Base-by-base conservation (phyloP, 2,797 vertebrate genomes). In the Lates japonicus region DNA sequence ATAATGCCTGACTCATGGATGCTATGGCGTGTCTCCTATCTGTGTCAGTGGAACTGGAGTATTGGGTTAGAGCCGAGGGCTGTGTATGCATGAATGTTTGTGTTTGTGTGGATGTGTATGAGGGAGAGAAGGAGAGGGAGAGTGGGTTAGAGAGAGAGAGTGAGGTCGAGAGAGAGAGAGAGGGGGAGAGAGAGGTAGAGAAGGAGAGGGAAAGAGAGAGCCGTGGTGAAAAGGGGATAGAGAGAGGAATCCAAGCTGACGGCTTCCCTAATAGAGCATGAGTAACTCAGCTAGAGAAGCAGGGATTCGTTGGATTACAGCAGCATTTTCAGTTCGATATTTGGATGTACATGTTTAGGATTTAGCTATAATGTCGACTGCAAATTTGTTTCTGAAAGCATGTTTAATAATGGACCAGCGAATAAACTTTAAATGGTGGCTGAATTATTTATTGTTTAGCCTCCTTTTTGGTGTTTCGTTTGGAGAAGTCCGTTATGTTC, bases 401-500 rank as follows among this genome's bases (percentile, higher is more conserved):
- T 74, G 31, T 64, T 81, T 77, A 46, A 80, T 44, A 57, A 83
- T 81, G 83, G 84, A 79, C 9, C 67, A 33, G 55, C 49, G 58
- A 55, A 39, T 63, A 46, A 76, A 84, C 54, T 44, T 83, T 39
- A 78, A 71, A 67, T 63, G 74, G 67, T 84, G 71, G 70, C 76
- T 83, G 1, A 25, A 35, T 73, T 75, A 91, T 70, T 88, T 81
- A 14, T 29, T 80, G 1, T 62, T 87, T n/a, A 11, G 9, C 70
- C 49, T 86, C 22, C 5, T 90, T 69, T 86, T 86, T 61, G 67
- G 33, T 10, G 9, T 70, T 70, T 82, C 94, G n/a, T 76, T 60
- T 9, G 92, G 89, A 74, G 93, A 96, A 71, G 92, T 96, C 49
- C 89, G 86, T 51, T 96, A 95, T 70, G 91, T 94, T 0, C 87